A percentile compares a stretch with the other conserved stretches of the same genome.
Conservation (phyloP, 2,888 invertebrate genomes). For the Parascotia fuliginaria region DNA sequence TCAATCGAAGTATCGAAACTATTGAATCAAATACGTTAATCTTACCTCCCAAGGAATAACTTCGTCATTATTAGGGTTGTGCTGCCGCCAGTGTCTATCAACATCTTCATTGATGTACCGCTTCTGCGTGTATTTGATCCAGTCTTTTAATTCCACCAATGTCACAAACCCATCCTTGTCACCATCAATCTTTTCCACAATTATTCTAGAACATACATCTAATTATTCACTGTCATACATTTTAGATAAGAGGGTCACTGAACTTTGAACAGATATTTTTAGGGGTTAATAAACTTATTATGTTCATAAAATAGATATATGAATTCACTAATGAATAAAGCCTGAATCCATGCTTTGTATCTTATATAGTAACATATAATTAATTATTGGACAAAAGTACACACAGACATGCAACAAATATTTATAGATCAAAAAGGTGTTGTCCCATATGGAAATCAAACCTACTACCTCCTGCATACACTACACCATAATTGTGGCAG, state of each 20-base stretch:
- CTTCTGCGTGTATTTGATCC: conserved; percentile 98
- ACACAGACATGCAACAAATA: no score
- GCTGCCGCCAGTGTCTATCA: conserved; percentile 96
- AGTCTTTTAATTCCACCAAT: conserved; percentile 95
- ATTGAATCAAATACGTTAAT: not conserved
- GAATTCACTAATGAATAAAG: no score
- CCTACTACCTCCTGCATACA: no score
- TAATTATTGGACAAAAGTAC: no score
- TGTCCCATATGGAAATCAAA: no score
- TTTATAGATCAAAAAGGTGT: no score
- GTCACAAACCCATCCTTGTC: conserved; percentile 93
- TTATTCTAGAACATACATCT: conserved; percentile 87
- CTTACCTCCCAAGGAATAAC: conserved; percentile 92
- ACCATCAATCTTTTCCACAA: conserved; percentile 97
- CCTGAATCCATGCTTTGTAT: no score
- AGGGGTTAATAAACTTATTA: not conserved
- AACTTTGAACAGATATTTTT: conserved; percentile 30
- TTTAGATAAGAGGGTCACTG: conserved; percentile 47
- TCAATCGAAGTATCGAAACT: no score
- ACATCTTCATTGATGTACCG: conserved; percentile 97
- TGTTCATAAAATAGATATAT: not conserved
- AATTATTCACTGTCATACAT: conserved; percentile 10
- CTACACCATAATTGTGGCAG: no score
- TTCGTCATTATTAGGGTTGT: conserved; percentile 92
- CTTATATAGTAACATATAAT: no score